Base-by-base conservation (phyloP, 2,797 vertebrate species). In the Microtus obscurus region DNA sequence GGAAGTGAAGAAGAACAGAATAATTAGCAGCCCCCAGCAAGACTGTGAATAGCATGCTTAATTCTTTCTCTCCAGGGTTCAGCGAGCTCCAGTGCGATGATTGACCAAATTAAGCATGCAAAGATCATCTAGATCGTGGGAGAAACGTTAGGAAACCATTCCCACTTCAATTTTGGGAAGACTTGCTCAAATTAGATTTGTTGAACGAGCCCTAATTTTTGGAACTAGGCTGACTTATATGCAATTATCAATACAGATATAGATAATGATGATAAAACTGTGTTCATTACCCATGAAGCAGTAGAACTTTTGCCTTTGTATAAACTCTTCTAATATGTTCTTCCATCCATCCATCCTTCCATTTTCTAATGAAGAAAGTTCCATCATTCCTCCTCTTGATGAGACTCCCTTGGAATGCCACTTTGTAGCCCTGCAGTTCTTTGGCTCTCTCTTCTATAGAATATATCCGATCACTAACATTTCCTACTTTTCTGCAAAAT, bases 401-500 rank as follows among this genome's bases (percentile, higher is more conserved):
- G 87, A 74, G 13, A 76, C 9, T 86, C 27, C 77, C 61, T 95
- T 87, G 45, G 87, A 82, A 82, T 81, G 27, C 10, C 2, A 69
- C 34, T 67, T 89, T 59, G 67, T 34, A 87, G 21, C 48, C 17
- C 61, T 89, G 48, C 40, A 90, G 7, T 94, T 94, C 31, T 53
- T 21, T 93, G 73, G 27, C 61, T 79, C 19, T 91, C 14, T 94
- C 45, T 90, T 91, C 85, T 92, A 73, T 78, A 93, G 69, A 93
- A 56, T 76, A 73, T 34, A 90, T 96, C 95, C 40, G 14, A 27
- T 95, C 63, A 45, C 69, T n/a, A 86, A 48, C 67, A 63, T 82
- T 91, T 95, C 59, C 48, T 76, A 63, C 88, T 92, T 56, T 95
- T 73, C 90, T 96, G 90, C n/a, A 96, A 95, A 90, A 94, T 51